These are phyloP conservation scores for Musca domestica DNA, from an alignment of 1,140 invertebrate genomes.

Conservation along the genomic window DNA sequence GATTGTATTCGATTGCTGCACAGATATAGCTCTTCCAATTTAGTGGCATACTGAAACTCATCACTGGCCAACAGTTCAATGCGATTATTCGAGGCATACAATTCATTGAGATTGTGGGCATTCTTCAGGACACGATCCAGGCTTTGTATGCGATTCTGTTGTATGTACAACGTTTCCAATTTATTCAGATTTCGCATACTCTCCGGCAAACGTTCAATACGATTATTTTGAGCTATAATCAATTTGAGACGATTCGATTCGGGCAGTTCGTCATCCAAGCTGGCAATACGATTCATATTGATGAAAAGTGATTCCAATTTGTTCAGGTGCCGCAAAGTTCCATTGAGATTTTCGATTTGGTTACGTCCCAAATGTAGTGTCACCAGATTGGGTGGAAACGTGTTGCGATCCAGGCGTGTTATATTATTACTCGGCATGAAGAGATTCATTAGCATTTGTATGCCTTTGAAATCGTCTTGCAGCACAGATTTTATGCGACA, in stretches of 20 bases:
- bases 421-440: slow-evolving; percentile 71
- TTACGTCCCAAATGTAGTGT: slow-evolving; percentile 73
- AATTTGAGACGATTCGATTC: slow-evolving; percentile 63
- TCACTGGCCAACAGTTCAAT: slow-evolving; percentile 70
- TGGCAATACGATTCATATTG: slow-evolving; percentile 70
- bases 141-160: slow-evolving; percentile 67
- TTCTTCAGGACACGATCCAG: slow-evolving; percentile 70
- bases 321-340: slow-evolving; percentile 67
- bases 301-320: slow-evolving; percentile 74
- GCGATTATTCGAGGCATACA: slow-evolving; percentile 70
- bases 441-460: slow-evolving; percentile 66
- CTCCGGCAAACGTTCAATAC: slow-evolving; percentile 65
- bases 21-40: slow-evolving; percentile 66
- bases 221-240: slow-evolving; percentile 71
- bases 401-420: slow-evolving; percentile 64
- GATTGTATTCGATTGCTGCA: slow-evolving; percentile 68
- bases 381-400: slow-evolving; percentile 64
- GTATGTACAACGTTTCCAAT: slow-evolving; percentile 68
- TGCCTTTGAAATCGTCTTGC: slow-evolving; percentile 65
- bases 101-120: slow-evolving; percentile 62
- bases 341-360: slow-evolving; percentile 68
- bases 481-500: slow-evolving; percentile 65
- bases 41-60: slow-evolving; percentile 68
- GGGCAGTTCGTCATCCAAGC: slow-evolving; percentile 72
- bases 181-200: slow-evolving; percentile 66